Evolutionary conservation across 2,888 invertebrate species (phyloP), one percentile per base, ranked within the genome.

Genomic region (Drosophila aldrichi): DNA sequence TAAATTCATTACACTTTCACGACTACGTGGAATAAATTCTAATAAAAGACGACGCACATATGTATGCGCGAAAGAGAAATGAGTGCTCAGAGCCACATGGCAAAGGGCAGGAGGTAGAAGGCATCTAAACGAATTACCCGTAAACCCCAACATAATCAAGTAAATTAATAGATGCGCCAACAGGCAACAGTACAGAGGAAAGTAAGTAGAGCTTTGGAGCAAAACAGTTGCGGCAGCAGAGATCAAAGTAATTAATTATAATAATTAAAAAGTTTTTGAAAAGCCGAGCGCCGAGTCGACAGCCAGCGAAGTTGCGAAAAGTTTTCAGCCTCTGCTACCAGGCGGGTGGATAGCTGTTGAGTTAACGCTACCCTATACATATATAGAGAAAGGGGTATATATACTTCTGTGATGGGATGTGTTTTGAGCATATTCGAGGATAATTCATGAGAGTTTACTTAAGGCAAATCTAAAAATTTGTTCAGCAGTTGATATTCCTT

Each of bases 241-340:
- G 87, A 90, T 87, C 87, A 87, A 87, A 89, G 87, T 87, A 89
- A 90, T 89, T 87, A 87, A 87, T 87, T 87, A 87, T 87, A 87
- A 89, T 87, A 87, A 87, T 88, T 87, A 87, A 85, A 89, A 87
- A 89, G 86, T 87, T 87, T 87, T 83, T 67, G 60, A 60, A 77
- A 74, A 69, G 67, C 70, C 66, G 66, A 68, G 79, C 68, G 60
- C 61, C 70, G 67, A 81, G 74, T 64, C 65, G 63, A 72, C 78
- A 66, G 36, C 40, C 49, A 62, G 52, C 46, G 58, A 76, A 79
- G 72, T 73, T 80, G 51, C 41, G 57, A 64, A 67, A 82, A 86
- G 55, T 64, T 82, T 82, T 58, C 60, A 48, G 32, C 68, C 55
- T 77, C 63, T 69, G 56, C 61, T 25, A 41, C 43, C 18, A 40